Evolutionary conservation across 2,113 vertebrate genomes (phyloP), one percentile per base, ranked within the genome.

Genomic region (Passerina amoena): DNA sequence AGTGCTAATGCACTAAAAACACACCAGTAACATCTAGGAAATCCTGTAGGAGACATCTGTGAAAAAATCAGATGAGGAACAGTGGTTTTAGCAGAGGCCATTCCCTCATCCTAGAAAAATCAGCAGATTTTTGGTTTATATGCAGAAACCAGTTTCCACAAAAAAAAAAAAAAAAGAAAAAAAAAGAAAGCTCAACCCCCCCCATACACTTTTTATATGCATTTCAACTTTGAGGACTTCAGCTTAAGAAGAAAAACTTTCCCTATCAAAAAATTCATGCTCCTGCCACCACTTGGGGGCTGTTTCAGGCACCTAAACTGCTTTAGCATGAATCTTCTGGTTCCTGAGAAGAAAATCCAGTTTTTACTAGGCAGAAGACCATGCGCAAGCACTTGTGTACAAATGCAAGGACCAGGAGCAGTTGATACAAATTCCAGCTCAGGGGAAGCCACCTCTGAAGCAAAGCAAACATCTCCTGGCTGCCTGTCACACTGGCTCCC

Each of bases 391-490:
- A 2, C 11, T 1, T 2, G 42, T 3, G 47, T 14, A 35, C 13
- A 25, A 66, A 33, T 0, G 28, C 40, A 17, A 0, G 0, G 40
- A 33, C 38, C 59, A 61, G 68, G 37, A 21, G 42, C 1, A 45
- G 18, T 4, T 1, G 0, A 1, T 4, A 38, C 2, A 27, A 56
- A 76, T 8, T 37, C 27, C 57, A 60, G 45, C 42, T 11, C 0
- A 2, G 51, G 22, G 64, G 25, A 61, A 79, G 51, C 17, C 13
- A 8, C 1, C 47, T n/a, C 69, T 51, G 75, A 68, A 37, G 9
- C 30, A 15, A 48, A 56, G 9, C 5, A 5, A 69, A 48, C 31
- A 11, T 1, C 40, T 28, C 6, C 33, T 7, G 50, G 24, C 27
- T 6, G 70, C 30, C 2, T 2, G 27, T 13, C 50, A n/a, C 37